Evolutionary conservation across 2,888 invertebrate species (phyloP).

Genomic region (Neoitamus cyanurus): DNA sequence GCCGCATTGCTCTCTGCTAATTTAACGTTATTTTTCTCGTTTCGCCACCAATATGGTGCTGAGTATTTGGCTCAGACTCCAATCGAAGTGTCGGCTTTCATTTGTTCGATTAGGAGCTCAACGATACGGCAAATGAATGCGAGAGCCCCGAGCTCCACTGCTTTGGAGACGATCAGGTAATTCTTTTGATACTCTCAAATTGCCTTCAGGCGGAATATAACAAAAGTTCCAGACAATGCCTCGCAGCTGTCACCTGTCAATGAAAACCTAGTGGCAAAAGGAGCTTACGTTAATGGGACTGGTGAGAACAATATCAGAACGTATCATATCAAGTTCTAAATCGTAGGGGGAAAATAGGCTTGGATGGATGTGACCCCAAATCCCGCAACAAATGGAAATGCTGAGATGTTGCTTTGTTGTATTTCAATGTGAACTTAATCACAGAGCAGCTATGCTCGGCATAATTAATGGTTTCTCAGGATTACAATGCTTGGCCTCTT

Average conservation of each 20-base stretch:
- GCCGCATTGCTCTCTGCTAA: not conserved
- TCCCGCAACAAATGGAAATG: not conserved
- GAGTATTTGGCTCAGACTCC: conserved; percentile 52
- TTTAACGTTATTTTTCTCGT: not conserved
- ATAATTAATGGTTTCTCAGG: not conserved
- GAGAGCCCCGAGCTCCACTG: conserved; percentile 79
- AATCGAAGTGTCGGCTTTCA: conserved; percentile 78
- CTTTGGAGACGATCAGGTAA: conserved; percentile 79
- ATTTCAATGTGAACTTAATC: not conserved
- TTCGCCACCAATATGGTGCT: not conserved
- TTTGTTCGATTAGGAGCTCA: conserved; percentile 87
- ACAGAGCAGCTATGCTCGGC: not conserved
- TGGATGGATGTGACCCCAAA: not conserved
- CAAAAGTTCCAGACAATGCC: conserved; percentile 8
- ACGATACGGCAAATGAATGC: conserved; percentile 82
- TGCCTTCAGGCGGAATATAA: conserved; percentile 6
- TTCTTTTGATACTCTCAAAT: conserved; percentile 28
- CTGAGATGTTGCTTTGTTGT: not conserved
- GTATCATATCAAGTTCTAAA: not conserved
- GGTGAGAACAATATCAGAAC: conserved; percentile 85
- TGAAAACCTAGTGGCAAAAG: conserved; percentile 62
- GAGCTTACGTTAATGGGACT: conserved; percentile 70
- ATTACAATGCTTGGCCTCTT: not conserved
- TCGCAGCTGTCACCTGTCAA: not conserved
- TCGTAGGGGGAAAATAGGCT: not conserved